phyloP scores from a whole-genome alignment of 2,888 invertebrate genomes.

The Drosophila fulvimacula region DNA sequence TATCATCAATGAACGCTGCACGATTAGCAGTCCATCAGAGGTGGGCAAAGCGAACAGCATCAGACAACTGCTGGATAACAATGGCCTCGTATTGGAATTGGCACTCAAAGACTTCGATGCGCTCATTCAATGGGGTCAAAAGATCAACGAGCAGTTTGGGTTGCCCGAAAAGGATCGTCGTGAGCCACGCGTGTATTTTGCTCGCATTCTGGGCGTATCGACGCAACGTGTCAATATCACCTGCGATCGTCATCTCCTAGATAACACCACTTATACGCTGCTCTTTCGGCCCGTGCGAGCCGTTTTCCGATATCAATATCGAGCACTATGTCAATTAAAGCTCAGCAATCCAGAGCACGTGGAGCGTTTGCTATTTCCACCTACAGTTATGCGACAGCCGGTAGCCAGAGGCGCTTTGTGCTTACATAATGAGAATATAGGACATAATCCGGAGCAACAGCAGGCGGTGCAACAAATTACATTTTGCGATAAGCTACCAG shows the following conservation, averaged over 20 bases:
- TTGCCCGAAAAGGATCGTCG: slow-evolving; percentile 38
- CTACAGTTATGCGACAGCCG: background rate
- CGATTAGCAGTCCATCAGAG: background rate
- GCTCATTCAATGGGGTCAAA: slow-evolving; percentile 51
- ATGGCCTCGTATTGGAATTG: slow-evolving; percentile 52
- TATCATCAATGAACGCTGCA: slow-evolving; percentile 57
- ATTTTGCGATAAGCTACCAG: slow-evolving; percentile 83
- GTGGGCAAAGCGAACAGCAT: slow-evolving; percentile 22
- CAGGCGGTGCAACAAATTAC: slow-evolving; percentile 89
- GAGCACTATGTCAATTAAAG: slow-evolving; percentile 69
- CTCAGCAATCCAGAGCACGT: slow-evolving; percentile 34
- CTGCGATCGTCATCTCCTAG: slow-evolving; percentile 61
- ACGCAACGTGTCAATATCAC: slow-evolving; percentile 69
- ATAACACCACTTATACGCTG: slow-evolving; percentile 57
- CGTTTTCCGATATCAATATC: slow-evolving; percentile 77
- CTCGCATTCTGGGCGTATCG: slow-evolving; percentile 61
- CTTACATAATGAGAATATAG: slow-evolving; percentile 81
- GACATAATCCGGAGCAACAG: slow-evolving; percentile 87
- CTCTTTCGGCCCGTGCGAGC: slow-evolving; percentile 75
- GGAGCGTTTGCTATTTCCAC: slow-evolving; percentile 66
- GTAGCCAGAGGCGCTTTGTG: slow-evolving; percentile 22
- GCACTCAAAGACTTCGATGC: slow-evolving; percentile 59
- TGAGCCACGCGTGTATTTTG: slow-evolving; percentile 66
- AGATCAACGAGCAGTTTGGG: slow-evolving; percentile 51
- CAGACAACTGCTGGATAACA: slow-evolving; percentile 46